Conservation (phyloP, 1,140 invertebrate genomes). For the Drosophila ambigua region DNA sequence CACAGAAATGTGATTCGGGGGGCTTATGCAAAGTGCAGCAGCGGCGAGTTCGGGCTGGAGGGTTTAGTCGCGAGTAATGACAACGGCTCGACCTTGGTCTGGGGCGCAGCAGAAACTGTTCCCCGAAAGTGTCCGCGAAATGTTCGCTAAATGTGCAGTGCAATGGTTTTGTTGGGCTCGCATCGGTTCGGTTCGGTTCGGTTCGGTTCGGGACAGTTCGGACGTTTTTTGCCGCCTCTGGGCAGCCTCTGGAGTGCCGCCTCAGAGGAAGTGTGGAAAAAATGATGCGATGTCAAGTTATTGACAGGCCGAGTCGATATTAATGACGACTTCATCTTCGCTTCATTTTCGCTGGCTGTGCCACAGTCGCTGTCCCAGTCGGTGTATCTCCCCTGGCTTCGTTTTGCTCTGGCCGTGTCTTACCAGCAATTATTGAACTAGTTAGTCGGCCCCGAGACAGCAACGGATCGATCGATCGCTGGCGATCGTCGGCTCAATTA, state of each 20-base stretch:
- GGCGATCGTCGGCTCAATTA: conserved; percentile 27
- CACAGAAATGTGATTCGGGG: conserved; percentile 13
- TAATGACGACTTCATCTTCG: conserved; percentile 78
- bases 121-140: conserved; percentile 35
- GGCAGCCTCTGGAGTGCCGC: background rate
- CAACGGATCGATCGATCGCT: background rate
- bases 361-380: background rate
- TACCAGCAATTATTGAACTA: conserved; percentile 77
- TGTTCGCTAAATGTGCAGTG: background rate
- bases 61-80: conserved; percentile 1
- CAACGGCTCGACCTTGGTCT: conserved; percentile 57
- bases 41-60: background rate
- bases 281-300: conserved; percentile 80
- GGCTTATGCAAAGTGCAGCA: conserved; percentile 17
- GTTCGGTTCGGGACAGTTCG: background rate
- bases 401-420: conserved; percentile 58
- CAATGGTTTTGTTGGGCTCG: background rate
- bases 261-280: conserved; percentile 44
- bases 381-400: background rate
- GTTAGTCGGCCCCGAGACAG: conserved; percentile 41
- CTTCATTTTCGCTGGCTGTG: conserved; percentile 48
- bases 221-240: no score
- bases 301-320: conserved; percentile 79
- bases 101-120: conserved; percentile 56
- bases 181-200: background rate